phyloP scores from a whole-genome alignment of 2,888 invertebrate genomes.

The Drosophila flavopinicola region DNA sequence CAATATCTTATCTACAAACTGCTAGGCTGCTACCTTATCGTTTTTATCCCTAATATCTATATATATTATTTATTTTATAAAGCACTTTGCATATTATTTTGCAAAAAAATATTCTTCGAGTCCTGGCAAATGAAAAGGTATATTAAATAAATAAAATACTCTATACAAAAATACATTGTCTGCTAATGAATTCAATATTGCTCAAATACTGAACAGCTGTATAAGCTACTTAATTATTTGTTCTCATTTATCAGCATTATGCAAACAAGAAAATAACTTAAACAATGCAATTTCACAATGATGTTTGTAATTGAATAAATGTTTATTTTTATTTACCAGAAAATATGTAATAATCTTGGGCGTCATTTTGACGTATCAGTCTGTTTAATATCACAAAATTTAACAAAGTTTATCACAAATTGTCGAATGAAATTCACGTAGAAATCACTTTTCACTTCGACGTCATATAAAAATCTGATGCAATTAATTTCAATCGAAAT shows the following conservation, averaged over 20 bases:
- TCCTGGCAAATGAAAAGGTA: too few relatives aligned
- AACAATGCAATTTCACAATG: not conserved
- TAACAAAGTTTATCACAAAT: constrained; percentile 52
- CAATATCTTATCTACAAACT: too few relatives aligned
- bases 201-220: not conserved
- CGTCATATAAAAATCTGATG: constrained; percentile 39
- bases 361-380: constrained; percentile 74
- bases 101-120: too few relatives aligned
- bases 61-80: too few relatives aligned
- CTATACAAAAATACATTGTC: not conserved
- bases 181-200: too few relatives aligned
- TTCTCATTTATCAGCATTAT: constrained; percentile 1
- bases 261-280: not conserved
- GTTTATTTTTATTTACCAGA: constrained; percentile 75
- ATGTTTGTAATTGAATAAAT: not conserved
- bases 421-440: constrained; percentile 22
- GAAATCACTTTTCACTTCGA: constrained; percentile 25
- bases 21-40: too few relatives aligned
- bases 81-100: too few relatives aligned
- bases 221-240: not conserved
- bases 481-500: constrained; percentile 60
- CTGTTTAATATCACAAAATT: constrained; percentile 65
- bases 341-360: constrained; percentile 81
- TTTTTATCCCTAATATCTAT: too few relatives aligned
- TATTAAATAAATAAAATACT: too few relatives aligned